Evolutionary conservation across 2,797 vertebrate genomes (phyloP), one percentile per base, ranked within the genome.

Genomic region (Neopelma chrysocephalum): DNA sequence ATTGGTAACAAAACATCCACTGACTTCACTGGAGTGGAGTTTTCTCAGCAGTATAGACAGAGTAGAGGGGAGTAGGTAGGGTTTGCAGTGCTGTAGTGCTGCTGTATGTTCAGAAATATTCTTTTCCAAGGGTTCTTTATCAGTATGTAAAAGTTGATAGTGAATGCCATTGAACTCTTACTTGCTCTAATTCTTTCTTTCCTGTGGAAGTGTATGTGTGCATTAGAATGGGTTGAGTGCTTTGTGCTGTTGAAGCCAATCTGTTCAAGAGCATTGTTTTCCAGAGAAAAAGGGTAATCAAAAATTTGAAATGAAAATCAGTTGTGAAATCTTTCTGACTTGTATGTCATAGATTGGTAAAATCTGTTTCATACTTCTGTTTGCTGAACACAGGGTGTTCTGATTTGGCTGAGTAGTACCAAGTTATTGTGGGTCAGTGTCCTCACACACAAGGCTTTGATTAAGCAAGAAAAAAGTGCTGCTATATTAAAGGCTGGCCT

Each of bases 271-370:
- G 8, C 43, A 43, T 29, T 87, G 64, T 87, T 94, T 93, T 87
- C 82, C 77, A 64, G 45, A 94, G 71, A 57, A 92, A 87, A 86
- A 62, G 62, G 23, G 13, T 56, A 61, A 83, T 91, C 38, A 81
- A 45, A 87, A 54, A 62, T 84, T 58, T 65, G 54, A 86, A 92
- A 94, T 82, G 22, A 89, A 94, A 94, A 81, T 94, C 16, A 70
- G 31, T 75, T 83, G 57, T 82, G 71, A 86, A 87, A 88, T 94
- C 86, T 60, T 96, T 93, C 72, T 66, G 86, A 84, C 0, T 0
- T 65, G 53, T 87, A 83, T 91, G 93, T 91, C 85, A 95, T 94
- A 79, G 92, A 92, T 97, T 95, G 95, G 72, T 95, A 91, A 96
- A 93, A 89, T 93, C 96, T 94, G 89, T 81, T 97, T 96, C 83